Percentiles rank a stretch among this genome's conserved stretches.
phyloP scores from a whole-genome alignment of 2,797 vertebrate species.

The Myoxocephalus aenaeus region DNA sequence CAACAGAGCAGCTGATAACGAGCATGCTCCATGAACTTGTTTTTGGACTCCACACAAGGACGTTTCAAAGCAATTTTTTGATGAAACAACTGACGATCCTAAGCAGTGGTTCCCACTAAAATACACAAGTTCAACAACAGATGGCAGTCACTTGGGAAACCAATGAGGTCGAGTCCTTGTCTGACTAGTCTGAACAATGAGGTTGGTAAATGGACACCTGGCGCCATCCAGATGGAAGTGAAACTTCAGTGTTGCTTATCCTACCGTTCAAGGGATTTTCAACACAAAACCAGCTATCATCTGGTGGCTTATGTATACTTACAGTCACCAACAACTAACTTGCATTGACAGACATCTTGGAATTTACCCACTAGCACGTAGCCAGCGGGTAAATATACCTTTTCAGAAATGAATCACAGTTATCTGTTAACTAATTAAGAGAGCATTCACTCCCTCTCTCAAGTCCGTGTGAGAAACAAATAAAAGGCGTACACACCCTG shows the following conservation, averaged over 20 bases:
- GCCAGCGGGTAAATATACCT: conserved; percentile 20
- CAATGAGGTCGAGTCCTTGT: neutral
- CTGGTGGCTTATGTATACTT: conserved; percentile 11
- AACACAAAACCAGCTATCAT: conserved; percentile 7
- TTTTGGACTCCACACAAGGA: conserved; percentile 13
- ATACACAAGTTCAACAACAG: conserved; percentile 12
- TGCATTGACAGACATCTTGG: conserved; percentile 10
- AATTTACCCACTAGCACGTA: conserved; percentile 17
- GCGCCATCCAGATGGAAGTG: conserved; percentile 1
- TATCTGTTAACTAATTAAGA: conserved; percentile 12
- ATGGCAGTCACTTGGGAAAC: conserved; percentile 10
- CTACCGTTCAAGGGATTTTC: neutral
- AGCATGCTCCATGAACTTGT: neutral
- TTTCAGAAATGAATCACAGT: conserved; percentile 35
- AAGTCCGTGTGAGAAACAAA: neutral
- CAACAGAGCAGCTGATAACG: neutral
- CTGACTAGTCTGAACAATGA: conserved; percentile 35
- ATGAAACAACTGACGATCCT: neutral
- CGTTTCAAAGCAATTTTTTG: neutral
- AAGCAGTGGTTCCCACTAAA: conserved; percentile 3
- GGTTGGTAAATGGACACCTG: conserved; percentile 26
- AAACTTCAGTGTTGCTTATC: conserved; percentile 19
- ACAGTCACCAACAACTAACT: conserved; percentile 13
- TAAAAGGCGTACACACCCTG: conserved; percentile 13
- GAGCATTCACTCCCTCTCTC: neutral